These are phyloP conservation scores for Helicoverpa assulta DNA, from an alignment of 2,888 invertebrate genomes.

Conservation along the genomic window DNA sequence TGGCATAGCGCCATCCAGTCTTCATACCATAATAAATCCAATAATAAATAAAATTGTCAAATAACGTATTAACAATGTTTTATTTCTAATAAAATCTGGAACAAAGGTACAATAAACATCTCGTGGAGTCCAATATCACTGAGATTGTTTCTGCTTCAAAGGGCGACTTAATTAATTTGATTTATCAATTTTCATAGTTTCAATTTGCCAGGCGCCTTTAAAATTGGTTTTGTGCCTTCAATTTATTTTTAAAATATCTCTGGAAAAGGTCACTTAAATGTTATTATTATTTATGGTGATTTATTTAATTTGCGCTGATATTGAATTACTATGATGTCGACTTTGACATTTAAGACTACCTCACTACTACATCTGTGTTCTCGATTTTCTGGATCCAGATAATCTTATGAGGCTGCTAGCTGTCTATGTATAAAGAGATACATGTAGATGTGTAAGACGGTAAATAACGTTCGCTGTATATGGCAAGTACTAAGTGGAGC, in stretches of 20 bases:
- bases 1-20: background rate
- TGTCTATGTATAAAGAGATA: background rate
- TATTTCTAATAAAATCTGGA: conserved; percentile 18
- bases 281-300: conserved; percentile 2
- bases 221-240: conserved; percentile 35
- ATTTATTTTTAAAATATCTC: conserved; percentile 25
- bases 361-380: background rate
- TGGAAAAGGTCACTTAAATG: conserved; percentile 4
- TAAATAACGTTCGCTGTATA: conserved; percentile 47
- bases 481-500: conserved; percentile 47
- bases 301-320: background rate
- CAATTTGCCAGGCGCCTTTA: conserved; percentile 16
- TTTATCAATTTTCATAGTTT: conserved; percentile 40
- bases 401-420: background rate
- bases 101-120: conserved; percentile 12
- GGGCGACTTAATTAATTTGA: conserved; percentile 30
- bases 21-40: background rate
- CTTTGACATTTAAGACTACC: background rate
- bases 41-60: background rate
- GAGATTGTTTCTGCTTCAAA: conserved; percentile 42
- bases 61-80: conserved; percentile 10
- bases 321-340: background rate
- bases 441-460: background rate
- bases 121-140: conserved; percentile 26
- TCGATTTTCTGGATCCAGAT: background rate